phyloP scores from a whole-genome alignment of 2,797 vertebrate species.

The Danio aesculapii region DNA sequence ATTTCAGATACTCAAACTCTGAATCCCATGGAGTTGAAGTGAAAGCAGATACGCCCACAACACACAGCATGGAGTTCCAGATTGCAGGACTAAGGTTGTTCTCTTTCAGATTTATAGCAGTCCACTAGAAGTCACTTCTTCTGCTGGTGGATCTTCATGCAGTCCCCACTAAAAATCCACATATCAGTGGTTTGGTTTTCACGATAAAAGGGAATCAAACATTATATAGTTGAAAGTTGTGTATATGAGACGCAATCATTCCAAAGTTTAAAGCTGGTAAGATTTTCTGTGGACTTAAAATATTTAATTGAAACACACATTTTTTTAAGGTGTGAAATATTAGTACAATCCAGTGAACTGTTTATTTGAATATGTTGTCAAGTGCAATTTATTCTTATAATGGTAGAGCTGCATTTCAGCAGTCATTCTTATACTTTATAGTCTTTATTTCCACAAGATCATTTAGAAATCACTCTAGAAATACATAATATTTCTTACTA shows the following conservation, averaged over 20 bases:
- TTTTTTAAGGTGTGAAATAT: neutral
- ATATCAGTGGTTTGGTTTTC: neutral
- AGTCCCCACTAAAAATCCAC: neutral
- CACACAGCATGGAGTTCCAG: slow-evolving; percentile 12
- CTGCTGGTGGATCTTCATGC: neutral
- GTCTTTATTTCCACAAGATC: neutral
- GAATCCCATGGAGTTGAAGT: slow-evolving; percentile 27
- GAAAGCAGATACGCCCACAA: slow-evolving; percentile 34
- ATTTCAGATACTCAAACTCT: slow-evolving; percentile 39
- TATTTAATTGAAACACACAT: no score
- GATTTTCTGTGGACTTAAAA: neutral
- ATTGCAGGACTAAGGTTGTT: slow-evolving; percentile 15
- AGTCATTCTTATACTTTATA: neutral
- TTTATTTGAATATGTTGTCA: neutral
- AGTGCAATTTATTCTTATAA: neutral
- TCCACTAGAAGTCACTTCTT: neutral
- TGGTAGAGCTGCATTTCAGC: neutral
- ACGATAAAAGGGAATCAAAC: neutral
- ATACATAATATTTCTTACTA: neutral
- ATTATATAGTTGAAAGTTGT: neutral
- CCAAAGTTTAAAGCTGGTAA: neutral
- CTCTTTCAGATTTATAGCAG: slow-evolving; percentile 1
- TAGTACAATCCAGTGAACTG: neutral
- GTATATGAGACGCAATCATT: neutral
- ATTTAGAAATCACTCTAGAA: neutral